These are phyloP conservation scores for Camptogramma bilineatum DNA, from an alignment of 2,888 invertebrate genomes.

Conservation along the genomic window DNA sequence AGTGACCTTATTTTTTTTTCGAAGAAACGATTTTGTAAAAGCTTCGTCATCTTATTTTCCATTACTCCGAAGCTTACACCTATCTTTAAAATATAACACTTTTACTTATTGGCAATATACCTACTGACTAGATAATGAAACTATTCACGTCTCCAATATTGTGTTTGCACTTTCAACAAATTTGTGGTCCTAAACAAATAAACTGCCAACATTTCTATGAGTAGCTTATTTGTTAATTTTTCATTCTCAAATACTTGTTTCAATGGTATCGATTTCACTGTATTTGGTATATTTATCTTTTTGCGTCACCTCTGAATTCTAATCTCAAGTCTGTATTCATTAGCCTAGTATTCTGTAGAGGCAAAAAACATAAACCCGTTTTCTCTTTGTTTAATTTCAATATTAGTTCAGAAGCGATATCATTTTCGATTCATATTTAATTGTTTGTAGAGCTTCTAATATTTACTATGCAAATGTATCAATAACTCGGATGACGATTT, in stretches of 20 bases:
- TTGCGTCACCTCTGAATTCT: constrained; percentile 18
- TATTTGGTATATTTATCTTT: constrained; percentile 2
- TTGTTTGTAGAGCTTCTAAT: constrained; percentile 45
- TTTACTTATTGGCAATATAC: constrained; percentile 61
- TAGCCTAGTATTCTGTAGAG: constrained; percentile 21
- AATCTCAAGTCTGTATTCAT: constrained; percentile 20
- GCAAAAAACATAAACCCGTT: constrained; percentile 23
- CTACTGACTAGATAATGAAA: constrained; percentile 60
- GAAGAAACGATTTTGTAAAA: constrained; percentile 10
- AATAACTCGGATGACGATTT: constrained; percentile 75
- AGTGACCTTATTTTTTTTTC: constrained; percentile 30
- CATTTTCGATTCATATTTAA: constrained; percentile 24
- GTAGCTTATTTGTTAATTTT: constrained; percentile 44
- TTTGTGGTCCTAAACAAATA: constrained; percentile 74
- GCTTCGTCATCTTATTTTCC: constrained; percentile 22
- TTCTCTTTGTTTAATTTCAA: constrained; percentile 33
- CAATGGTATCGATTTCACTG: constrained; percentile 42
- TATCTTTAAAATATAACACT: constrained; percentile 52
- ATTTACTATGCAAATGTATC: constrained; percentile 49
- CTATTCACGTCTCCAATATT: constrained; percentile 67
- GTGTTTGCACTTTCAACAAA: constrained; percentile 80
- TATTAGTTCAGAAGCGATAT: constrained; percentile 33
- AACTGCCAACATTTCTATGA: constrained; percentile 54
- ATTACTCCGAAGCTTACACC: constrained; percentile 41
- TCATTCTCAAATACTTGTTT: constrained; percentile 40